Conservation (phyloP, 2,113 vertebrate genomes). For the Ammodytes marinus region DNA sequence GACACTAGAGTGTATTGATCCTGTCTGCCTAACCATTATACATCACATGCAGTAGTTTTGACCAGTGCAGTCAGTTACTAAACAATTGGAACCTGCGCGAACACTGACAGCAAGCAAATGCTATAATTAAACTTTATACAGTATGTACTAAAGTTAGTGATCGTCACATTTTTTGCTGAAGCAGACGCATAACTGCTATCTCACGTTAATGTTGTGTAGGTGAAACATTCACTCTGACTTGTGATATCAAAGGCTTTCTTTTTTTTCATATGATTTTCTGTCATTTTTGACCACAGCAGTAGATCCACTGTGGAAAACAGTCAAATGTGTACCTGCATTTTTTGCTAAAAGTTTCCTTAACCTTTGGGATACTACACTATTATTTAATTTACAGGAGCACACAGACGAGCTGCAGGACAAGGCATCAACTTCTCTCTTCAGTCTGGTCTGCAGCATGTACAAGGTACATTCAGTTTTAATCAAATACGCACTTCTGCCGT, state of each 20-base stretch:
- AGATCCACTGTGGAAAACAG: not conserved
- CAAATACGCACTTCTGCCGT: not conserved
- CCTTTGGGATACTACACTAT: not conserved
- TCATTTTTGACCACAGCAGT: not conserved
- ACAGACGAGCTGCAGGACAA: constrained; percentile 75
- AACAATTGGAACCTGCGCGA: no score
- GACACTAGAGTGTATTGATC: not conserved
- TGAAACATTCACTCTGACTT: not conserved
- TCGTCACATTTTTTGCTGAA: not conserved
- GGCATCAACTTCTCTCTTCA: constrained; percentile 81
- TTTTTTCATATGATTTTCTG: not conserved
- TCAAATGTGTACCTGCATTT: not conserved
- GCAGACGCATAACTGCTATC: not conserved
- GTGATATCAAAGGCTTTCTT: not conserved
- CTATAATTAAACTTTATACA: not conserved
- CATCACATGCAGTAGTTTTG: not conserved
- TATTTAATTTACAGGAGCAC: constrained; percentile 71
- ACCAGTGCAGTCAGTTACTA: not conserved
- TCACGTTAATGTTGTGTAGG: not conserved
- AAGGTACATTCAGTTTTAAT: constrained; percentile 75
- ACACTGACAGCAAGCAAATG: not conserved
- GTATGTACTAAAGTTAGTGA: not conserved
- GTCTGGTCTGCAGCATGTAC: constrained; percentile 86
- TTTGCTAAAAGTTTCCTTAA: not conserved
- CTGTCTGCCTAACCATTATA: not conserved